These are phyloP conservation scores for Epistrophella euchroma DNA, from an alignment of 2,888 invertebrate genomes.

Conservation along the genomic window DNA sequence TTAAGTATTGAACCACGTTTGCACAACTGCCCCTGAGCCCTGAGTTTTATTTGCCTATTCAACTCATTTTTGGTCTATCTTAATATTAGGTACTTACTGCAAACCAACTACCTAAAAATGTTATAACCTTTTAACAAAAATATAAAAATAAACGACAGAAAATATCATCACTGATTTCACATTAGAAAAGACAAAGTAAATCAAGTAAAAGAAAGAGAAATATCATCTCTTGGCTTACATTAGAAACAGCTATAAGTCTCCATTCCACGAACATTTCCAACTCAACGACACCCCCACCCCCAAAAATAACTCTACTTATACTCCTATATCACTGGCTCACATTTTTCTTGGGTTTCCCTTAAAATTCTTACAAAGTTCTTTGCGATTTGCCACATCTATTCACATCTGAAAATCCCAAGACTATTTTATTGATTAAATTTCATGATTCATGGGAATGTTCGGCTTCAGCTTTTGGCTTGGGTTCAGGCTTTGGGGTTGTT, in stretches of 20 bases:
- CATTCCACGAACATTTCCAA: conserved; percentile 5
- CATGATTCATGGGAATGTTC: conserved; percentile 70
- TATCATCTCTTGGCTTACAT: conserved; percentile 54
- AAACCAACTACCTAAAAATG: no score
- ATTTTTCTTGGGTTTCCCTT: conserved; percentile 51
- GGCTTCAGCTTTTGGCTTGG: conserved; percentile 18
- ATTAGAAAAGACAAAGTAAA: conserved; percentile 31
- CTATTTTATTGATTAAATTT: conserved; percentile 74
- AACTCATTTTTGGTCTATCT: no score
- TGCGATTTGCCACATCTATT: conserved; percentile 59
- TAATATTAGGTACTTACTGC: no score
- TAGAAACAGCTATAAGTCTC: conserved; percentile 51
- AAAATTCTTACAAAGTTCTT: conserved; percentile 58
- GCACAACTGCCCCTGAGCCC: no score
- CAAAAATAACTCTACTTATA: background rate
- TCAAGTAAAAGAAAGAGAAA: conserved; percentile 43
- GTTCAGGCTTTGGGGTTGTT: background rate
- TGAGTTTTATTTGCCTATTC: no score
- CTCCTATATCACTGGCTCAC: conserved; percentile 43
- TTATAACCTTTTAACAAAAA: no score
- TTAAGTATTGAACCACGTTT: no score
- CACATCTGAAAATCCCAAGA: conserved; percentile 67
- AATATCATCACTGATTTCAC: conserved; percentile 21
- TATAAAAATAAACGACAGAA: background rate
- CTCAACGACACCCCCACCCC: background rate